phyloP scores from a whole-genome alignment of 2,113 vertebrate species.

The Paradoxurus hermaphroditus region DNA sequence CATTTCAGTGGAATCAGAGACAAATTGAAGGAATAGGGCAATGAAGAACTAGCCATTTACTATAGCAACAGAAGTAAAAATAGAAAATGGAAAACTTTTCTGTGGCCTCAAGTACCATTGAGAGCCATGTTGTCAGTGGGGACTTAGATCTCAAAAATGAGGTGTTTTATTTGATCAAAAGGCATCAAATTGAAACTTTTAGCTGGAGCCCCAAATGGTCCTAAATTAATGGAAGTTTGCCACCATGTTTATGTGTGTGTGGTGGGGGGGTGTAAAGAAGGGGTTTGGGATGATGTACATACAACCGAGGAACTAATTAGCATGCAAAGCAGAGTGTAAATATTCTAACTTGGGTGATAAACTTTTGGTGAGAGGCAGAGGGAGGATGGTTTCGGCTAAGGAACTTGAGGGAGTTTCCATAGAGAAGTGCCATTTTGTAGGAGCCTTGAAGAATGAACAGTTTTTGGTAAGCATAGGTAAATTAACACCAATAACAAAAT shows the following conservation, averaged over 20 bases:
- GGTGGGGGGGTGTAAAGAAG: accelerated
- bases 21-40: neutral
- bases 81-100: neutral
- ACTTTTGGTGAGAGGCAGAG: neutral
- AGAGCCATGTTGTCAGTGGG: neutral
- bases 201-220: neutral
- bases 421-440: neutral
- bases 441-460: neutral
- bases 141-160: neutral
- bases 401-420: neutral
- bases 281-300: neutral
- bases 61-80: neutral
- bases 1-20: neutral
- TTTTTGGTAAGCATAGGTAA: neutral
- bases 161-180: neutral
- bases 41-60: neutral
- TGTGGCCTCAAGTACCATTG: neutral
- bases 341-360: neutral
- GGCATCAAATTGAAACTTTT: neutral
- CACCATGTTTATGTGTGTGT: too few relatives aligned
- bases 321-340: neutral
- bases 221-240: neutral
- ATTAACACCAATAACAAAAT: neutral
- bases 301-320: neutral
- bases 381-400: neutral